phyloP scores from a whole-genome alignment of 2,888 invertebrate species.

The Drosophila maculinotata region DNA sequence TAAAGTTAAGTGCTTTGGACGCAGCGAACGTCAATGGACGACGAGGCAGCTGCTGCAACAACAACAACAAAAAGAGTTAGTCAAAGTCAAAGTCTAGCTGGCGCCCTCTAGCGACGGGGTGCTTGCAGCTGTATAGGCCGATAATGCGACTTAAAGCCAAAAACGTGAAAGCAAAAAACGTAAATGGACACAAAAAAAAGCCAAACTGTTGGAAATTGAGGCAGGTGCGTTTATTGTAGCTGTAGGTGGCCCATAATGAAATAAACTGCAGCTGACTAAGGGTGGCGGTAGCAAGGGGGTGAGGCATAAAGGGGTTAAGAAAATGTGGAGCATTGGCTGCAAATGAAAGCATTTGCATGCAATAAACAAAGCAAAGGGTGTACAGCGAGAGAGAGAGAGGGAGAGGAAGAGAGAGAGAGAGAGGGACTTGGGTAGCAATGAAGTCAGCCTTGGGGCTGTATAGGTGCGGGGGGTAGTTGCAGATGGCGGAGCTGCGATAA shows the following conservation, averaged over 20 bases:
- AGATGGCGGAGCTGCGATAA: conserved; percentile 33
- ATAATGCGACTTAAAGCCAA: conserved; percentile 8
- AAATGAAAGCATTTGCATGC: conserved; percentile 67
- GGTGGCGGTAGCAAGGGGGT: background rate
- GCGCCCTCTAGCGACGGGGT: too few relatives aligned
- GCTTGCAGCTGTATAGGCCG: background rate
- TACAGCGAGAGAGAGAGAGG: background rate
- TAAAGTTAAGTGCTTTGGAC: conserved; percentile 74
- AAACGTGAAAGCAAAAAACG: conserved; percentile 3
- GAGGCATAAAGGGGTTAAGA: background rate
- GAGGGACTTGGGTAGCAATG: too few relatives aligned
- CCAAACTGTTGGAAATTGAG: conserved; percentile 56
- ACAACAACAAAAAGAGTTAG: background rate
- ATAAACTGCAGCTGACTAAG: conserved; percentile 64
- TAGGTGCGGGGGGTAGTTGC: background rate
- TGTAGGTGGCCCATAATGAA: conserved; percentile 63
- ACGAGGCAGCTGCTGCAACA: conserved; percentile 24
- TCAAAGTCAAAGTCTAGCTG: too few relatives aligned
- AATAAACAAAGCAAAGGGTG: conserved; percentile 56
- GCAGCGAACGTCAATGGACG: conserved; percentile 1
- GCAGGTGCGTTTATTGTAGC: conserved; percentile 30
- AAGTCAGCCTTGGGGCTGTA: too few relatives aligned
- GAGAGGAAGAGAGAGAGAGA: too few relatives aligned
- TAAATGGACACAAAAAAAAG: conserved; percentile 9
- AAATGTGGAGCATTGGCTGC: conserved; percentile 57